Percentiles rank a stretch among this genome's conserved stretches.
These are phyloP conservation scores for Hydrocynus forskahlii DNA, from an alignment of 2,797 vertebrate genomes.

Conservation along the genomic window DNA sequence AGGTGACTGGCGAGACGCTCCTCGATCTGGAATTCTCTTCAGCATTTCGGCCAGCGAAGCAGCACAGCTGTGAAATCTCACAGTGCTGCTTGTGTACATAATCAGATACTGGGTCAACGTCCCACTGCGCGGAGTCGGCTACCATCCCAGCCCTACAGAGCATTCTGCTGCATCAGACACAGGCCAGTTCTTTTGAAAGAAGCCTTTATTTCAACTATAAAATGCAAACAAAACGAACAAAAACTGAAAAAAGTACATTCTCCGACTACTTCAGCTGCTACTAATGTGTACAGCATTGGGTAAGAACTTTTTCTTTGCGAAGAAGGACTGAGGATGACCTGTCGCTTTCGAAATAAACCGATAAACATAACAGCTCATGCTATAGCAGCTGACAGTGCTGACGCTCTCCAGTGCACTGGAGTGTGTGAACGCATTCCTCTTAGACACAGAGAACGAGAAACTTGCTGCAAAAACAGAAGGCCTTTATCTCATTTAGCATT, in stretches of 20 bases:
- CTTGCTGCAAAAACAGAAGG: not conserved
- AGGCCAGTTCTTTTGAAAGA: constrained; percentile 54
- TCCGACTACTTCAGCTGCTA: constrained; percentile 53
- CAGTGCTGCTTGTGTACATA: constrained; percentile 24
- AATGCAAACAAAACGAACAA: constrained; percentile 39
- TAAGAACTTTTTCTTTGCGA: constrained; percentile 4
- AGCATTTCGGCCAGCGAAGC: not conserved
- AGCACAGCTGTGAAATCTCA: constrained; percentile 48
- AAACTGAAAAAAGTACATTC: constrained; percentile 63
- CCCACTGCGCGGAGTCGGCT: not conserved
- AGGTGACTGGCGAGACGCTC: not conserved
- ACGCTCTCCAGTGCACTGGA: constrained; percentile 2
- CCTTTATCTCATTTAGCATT: constrained; percentile 21
- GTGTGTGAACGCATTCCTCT: not conserved
- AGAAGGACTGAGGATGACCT: not conserved
- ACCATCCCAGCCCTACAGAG: not conserved
- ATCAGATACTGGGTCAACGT: constrained; percentile 10
- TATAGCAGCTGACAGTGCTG: constrained; percentile 2
- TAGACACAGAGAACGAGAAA: constrained; percentile 1
- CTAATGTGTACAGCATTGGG: constrained; percentile 54
- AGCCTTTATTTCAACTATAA: constrained; percentile 71
- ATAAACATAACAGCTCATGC: not conserved
- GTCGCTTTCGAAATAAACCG: not conserved
- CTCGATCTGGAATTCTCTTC: constrained; percentile 5
- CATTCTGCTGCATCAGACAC: not conserved